Evolutionary conservation across 2,113 vertebrate genomes (phyloP).

Genomic region (Microtus pennsylvanicus): DNA sequence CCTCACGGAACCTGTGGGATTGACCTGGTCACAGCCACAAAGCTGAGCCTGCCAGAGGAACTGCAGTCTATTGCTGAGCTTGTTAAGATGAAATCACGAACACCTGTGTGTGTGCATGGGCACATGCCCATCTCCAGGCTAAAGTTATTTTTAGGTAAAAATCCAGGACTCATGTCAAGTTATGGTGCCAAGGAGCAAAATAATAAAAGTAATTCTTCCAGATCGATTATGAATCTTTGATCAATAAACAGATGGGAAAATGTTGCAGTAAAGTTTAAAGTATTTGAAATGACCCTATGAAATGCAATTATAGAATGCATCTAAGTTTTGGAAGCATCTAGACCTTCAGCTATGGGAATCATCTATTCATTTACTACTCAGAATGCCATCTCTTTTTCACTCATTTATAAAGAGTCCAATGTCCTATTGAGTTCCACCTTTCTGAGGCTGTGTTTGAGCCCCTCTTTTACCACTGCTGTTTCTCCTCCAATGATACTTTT

Average conservation of each 20-base stretch:
- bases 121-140: background rate
- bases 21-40: background rate
- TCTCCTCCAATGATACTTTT: background rate
- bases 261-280: background rate
- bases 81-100: background rate
- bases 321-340: background rate
- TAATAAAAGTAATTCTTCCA: constrained; percentile 43
- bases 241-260: constrained; percentile 15
- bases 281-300: constrained; percentile 17
- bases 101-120: background rate
- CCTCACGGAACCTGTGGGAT: background rate
- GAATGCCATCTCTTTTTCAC: background rate
- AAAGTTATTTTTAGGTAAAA: constrained; percentile 24
- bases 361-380: background rate
- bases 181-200: constrained; percentile 3
- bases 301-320: background rate
- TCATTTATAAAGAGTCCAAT: background rate
- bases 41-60: background rate
- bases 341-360: background rate
- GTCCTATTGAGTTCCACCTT: background rate
- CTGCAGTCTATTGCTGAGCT: background rate
- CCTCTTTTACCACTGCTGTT: background rate
- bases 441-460: background rate
- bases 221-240: constrained; percentile 22
- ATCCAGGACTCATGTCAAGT: background rate